phyloP scores from a whole-genome alignment of 2,113 vertebrate genomes.

The Ophthalmolycus amberensis region DNA sequence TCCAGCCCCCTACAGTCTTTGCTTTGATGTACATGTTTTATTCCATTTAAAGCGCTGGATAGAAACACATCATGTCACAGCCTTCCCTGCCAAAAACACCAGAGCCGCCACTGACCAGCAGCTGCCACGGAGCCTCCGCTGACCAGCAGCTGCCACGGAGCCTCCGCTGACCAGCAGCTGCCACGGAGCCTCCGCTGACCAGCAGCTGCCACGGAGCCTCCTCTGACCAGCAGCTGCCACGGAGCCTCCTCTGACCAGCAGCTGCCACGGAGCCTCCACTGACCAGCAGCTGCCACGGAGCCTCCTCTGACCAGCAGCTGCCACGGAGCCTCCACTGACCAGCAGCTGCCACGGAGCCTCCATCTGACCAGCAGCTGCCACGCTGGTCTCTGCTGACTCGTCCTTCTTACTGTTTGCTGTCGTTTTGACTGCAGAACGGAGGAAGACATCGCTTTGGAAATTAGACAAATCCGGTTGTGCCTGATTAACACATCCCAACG shows the following conservation, averaged over 20 bases:
- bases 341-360: too few relatives aligned
- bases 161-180: too few relatives aligned
- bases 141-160: too few relatives aligned
- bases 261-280: too few relatives aligned
- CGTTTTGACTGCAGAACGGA: conserved; percentile 16
- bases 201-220: too few relatives aligned
- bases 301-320: too few relatives aligned
- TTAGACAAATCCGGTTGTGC: not conserved
- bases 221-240: too few relatives aligned
- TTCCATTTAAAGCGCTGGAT: not conserved
- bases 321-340: too few relatives aligned
- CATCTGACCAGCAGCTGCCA: conserved; percentile 23
- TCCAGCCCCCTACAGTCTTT: not conserved
- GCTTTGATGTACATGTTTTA: not conserved
- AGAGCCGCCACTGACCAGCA: too few relatives aligned
- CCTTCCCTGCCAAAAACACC: conserved; percentile 10
- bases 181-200: too few relatives aligned
- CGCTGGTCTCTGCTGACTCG: not conserved
- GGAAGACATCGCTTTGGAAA: conserved; percentile 31
- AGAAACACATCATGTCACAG: not conserved
- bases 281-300: conserved; percentile 17
- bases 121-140: too few relatives aligned
- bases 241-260: too few relatives aligned
- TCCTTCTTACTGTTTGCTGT: not conserved
- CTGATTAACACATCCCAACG: conserved; percentile 44